These are phyloP conservation scores for Tretioscincus oriximinensis DNA, from an alignment of 2,113 vertebrate genomes.

Conservation along the genomic window DNA sequence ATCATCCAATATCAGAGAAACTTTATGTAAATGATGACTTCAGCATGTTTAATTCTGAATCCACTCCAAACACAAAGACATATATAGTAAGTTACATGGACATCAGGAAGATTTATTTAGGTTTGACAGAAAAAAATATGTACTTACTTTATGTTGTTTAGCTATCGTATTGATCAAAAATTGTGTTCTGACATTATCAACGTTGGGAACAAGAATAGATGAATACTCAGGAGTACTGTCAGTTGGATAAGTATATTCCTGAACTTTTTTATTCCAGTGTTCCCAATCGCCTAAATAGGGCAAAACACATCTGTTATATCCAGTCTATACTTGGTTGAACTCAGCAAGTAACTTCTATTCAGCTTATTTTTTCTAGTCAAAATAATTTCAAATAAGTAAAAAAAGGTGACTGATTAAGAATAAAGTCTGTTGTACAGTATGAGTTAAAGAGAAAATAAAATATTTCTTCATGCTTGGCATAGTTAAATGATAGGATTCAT, in stretches of 20 bases:
- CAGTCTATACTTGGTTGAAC: background rate
- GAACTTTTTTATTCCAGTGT: conserved; percentile 76
- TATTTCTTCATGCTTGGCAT: too few relatives aligned
- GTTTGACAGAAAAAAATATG: conserved; percentile 7
- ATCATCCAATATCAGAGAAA: background rate
- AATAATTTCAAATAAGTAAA: background rate
- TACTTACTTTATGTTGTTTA: conserved; percentile 77
- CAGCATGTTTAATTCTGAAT: background rate
- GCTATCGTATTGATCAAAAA: conserved; percentile 78
- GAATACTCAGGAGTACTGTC: conserved; percentile 74
- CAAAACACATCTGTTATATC: background rate
- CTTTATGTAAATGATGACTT: background rate
- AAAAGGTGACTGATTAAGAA: background rate
- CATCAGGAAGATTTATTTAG: background rate
- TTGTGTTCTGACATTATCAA: conserved; percentile 77
- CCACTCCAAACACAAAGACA: background rate
- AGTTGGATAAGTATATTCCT: conserved; percentile 76
- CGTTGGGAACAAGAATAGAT: conserved; percentile 80
- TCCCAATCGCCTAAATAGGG: conserved; percentile 70
- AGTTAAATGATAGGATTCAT: too few relatives aligned
- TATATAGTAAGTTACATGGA: background rate
- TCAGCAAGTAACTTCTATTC: background rate
- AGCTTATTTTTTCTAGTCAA: background rate
- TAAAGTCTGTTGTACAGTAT: background rate
- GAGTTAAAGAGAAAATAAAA: background rate